Evolutionary conservation across 2,888 invertebrate genomes (phyloP), one percentile per base, ranked within the genome.

Genomic region (Acrocera orbiculus): DNA sequence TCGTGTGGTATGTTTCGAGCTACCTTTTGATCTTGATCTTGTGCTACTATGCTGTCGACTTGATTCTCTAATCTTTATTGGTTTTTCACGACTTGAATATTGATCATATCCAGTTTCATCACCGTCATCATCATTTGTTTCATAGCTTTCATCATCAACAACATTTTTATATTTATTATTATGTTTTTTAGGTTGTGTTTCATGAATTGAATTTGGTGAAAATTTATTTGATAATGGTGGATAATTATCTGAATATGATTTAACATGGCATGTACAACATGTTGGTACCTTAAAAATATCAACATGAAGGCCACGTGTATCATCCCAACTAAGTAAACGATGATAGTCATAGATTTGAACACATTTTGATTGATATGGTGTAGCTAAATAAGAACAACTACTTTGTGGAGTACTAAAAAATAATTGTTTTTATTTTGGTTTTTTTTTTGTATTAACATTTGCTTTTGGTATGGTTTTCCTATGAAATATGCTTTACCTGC

Each of bases 271-370:
- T 4, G 80, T 78, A 47, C 82, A 83, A 46, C 81, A 81, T 1
- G 79, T 79, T 16, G 82, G 82, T 2, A 76, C 79, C 66, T 82
- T 82, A 47, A 81, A 82, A 39, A 82, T 79, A 49, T 82, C 83
- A 68, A 82, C 79, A 44, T 82, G 82, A 2, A 83, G 65, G 8
- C 82, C 82, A 31, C 75, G 69, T 35, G 73, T 70, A 41, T 77
- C 73, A 49, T 82, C 82, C 81, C 83, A 85, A 1, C 82, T 80
- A 4, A 85, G 53, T 1, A 85, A 63, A 5, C 83, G 66, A 47
- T 85, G 83, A 47, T 82, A 82, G 49, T 82, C 82, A 53, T 79
- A 82, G 0, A 85, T 75, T 64, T 85, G 85, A 3, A 74, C 68
- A 50, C 85, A 85, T 45, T 78, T 74, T 0, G 83, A 82, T 42